Base-by-base conservation (phyloP, 2,797 vertebrate genomes). In the Micrastur ruficollis region DNA sequence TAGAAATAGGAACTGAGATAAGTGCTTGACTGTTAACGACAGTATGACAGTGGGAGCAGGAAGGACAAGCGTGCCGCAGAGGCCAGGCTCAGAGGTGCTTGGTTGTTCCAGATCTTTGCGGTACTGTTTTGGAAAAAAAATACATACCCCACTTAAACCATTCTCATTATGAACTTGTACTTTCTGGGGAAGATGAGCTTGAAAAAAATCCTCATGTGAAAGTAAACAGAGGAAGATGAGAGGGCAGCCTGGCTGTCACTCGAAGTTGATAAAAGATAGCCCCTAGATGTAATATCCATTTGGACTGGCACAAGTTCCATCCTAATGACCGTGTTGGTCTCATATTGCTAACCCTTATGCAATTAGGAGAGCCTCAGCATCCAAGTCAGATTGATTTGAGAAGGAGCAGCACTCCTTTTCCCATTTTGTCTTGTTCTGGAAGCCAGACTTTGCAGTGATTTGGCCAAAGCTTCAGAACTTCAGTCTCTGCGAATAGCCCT, bases 201-300 rank as follows among this genome's bases (percentile, higher is more conserved):
- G 47, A 42, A 63, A 11, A 31, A 72, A 22, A 14, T 21, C 19
- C 32, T 72, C 7, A 4, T 0, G 1, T 40, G 80, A 32, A 34
- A 89, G 19, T 32, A 27, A 46, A 38, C 0, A 1, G 68, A 70
- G 62, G 56, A 38, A 44, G 70, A 9, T 27, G 32, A n/a, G 62
- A 34, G 73, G 38, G 66, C 66, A 63, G 66, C 65, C 40, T 32
- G 81, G 32, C 63, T 49, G 36, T 14, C 1, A 10, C 11, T 47
- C 5, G 50, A 29, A 50, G 44, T 23, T 10, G 26, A 8, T 32
- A 44, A 14, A 22, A 62, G 36, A 5, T 15, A 46, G 58, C 17
- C 27, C 23, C 0, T 11, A 11, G 44, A 18, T 59, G 3, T 9
- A 29, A 12, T 13, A 38, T 4, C 47, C 26, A 1, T 44, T 55